Evolutionary conservation across 2,797 vertebrate species (phyloP), one percentile per base, ranked within the genome.

Genomic region (Sebastes nivosus): DNA sequence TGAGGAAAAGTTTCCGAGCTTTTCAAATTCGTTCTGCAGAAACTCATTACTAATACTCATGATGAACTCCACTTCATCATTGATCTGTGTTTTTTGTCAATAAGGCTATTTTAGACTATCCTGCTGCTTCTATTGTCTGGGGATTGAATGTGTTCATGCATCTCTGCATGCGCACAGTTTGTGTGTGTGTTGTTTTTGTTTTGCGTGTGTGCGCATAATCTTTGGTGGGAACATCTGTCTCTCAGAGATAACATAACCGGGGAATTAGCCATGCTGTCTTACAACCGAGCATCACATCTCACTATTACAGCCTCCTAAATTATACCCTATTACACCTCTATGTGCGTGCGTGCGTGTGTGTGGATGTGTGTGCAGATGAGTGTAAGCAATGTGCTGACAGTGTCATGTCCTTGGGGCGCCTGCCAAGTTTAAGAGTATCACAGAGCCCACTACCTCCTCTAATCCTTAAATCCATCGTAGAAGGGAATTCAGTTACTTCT

Each of bases 201-300:
- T 64, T 81, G 73, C 82, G 76, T 71, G 72, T 80, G 83, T 32
- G 55, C 9, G 24, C 80, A 76, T 68, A 93, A 93, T 94, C 93
- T 93, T 91, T 86, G 84, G 81, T 82, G 70, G 82, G 76, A 94
- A 91, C 93, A 93, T 94, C 93, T 95, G 94, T 93, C 92, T 91
- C 88, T 93, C 82, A 85, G 91, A 93, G 94, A 95, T 95, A 94
- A 94, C 93, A 89, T 87, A 92, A 91, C 91, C 64, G 1, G 79
- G 80, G 91, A 94, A 94, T 95, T 94, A 91, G 87, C 81, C 89
- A 90, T 87, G 89, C 91, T 91, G 93, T 93, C 91, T 92, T 93
- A 92, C 89, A 90, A 88, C 92, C 11, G 54, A 84, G 86, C 88
- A 91, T 89, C 90, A 67, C 91, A 90, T 94, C 87, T 92, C 86